phyloP scores from a whole-genome alignment of 2,888 invertebrate genomes.

The Limnephilus rhombicus region DNA sequence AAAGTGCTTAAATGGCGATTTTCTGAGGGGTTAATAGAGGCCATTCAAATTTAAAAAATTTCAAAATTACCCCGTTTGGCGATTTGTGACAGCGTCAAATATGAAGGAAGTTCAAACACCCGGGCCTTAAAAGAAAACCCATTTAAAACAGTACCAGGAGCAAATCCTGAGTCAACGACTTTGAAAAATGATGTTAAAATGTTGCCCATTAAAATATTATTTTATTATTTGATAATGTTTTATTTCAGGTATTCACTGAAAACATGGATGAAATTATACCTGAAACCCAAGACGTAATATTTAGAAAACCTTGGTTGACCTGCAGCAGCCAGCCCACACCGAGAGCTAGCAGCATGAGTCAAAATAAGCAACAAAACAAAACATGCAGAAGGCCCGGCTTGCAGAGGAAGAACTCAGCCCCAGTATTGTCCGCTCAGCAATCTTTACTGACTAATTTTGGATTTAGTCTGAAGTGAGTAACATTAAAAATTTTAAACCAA shows the following conservation, averaged over 20 bases:
- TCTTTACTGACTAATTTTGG: constrained; percentile 83
- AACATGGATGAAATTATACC: constrained; percentile 67
- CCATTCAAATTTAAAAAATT: too few species aligned
- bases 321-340: constrained; percentile 43
- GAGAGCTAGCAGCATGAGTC: constrained; percentile 58
- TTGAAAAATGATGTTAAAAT: too few species aligned
- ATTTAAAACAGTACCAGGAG: too few species aligned
- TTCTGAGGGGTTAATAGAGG: too few species aligned
- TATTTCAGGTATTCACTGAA: constrained; percentile 70
- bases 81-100: too few species aligned
- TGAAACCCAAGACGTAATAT: not conserved
- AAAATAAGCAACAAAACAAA: constrained; percentile 68
- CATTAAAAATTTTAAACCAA: too few species aligned
- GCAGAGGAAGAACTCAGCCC: constrained; percentile 68
- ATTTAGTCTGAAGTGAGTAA: constrained; percentile 80
- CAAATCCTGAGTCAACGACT: too few species aligned
- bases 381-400: constrained; percentile 70
- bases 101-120: too few species aligned
- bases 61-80: too few species aligned
- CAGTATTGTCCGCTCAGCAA: constrained; percentile 75
- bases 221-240: not conserved
- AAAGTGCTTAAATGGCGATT: too few species aligned
- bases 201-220: not conserved
- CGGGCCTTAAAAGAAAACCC: too few species aligned
- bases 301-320: not conserved